Evolutionary conservation across 2,113 vertebrate species (phyloP), one percentile per base, ranked within the genome.

Genomic region (Mirounga angustirostris): DNA sequence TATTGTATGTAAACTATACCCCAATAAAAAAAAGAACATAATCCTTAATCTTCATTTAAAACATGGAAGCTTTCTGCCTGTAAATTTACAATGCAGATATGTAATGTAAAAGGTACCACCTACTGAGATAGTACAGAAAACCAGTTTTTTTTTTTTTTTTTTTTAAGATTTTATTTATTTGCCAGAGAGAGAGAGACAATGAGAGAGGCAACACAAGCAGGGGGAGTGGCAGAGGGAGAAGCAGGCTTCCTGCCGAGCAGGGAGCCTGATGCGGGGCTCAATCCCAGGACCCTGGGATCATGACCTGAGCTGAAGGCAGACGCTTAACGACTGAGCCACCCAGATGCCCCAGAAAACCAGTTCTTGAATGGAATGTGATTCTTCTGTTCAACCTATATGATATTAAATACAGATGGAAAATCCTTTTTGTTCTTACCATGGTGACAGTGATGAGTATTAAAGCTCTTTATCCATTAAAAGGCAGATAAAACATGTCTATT

Each of bases 321-420:
- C 4, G 40, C 40, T 43, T 43, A 43, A 43, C 5, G 40, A 43
- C 40, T 43, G 40, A 43, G 40, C 40, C 40, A 43, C 40, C 40
- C 40, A 43, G 40, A 3, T 5, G 40, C 40, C 40, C 40, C 3
- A 97, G 73, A 97, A 95, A 96, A 93, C 21, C 12, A 73, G 33
- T 54, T 63, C 88, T n/a, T 74, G 5, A 95, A 76, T 4, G 61
- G 63, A 89, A 76, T 33, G 13, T 74, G 59, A 80, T 50, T 94
- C 50, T 91, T 92, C 22, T 87, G 59, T 28, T 69, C 46, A 92
- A 61, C 11, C 46, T 74, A 82, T 10, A 95, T 89, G 61, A 93
- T 76, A 95, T 22, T 80, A 92, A 92, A 63, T 82, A 82, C 21
- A 88, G 50, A 78, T 11, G 63, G n/a, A 93, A 91, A 96, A 93